Base-by-base conservation (phyloP, 2,113 vertebrate genomes). In the Alaudala cheleensis region DNA sequence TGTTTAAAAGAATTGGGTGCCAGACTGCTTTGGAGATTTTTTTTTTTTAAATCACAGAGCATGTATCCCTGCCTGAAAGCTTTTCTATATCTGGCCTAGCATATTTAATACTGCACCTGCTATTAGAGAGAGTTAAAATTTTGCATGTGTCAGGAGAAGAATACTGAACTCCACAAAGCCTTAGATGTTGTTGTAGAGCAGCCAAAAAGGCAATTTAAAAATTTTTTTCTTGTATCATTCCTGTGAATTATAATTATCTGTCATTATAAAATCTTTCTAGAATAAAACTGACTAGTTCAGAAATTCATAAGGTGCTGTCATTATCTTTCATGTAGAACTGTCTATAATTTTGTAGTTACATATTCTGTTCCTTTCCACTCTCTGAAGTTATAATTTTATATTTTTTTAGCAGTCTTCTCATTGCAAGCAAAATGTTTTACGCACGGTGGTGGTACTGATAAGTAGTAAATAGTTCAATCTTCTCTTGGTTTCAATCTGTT, bases 281-380 rank as follows among this genome's bases (percentile, higher is more conserved):
- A 86, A 31, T 67, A 71, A 79, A 95, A 61, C 22, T 34, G 5
- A 66, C 51, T 88, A 47, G 60, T 88, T 92, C 50, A 86, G 67
- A 81, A 67, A 91, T 86, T 93, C 53, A 42, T 61, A 79, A 81
- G 65, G 37, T 86, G n/a, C 65, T 84, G 57, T 93, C 83, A 64
- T 85, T 88, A 47, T 86, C 45, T 83, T 92, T 83, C 67, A 78
- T 12, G 26, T 28, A 65, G 23, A 89, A 34, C 18, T 86, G 23
- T 79, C 66, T 91, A 5, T 92, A 88, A 81, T 95, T 96, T 88
- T 91, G 44, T 81, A 69, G 62, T 82, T 94, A 65, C 5, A 57
- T 74, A n/a, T 81, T 93, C 29, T 81, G n/a, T 81, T 92, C 25
- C 18, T 91, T 92, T 93, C 33, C 19, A 24, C 34, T 83, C 47